Evolutionary conservation across 2,113 vertebrate species (phyloP), one percentile per base, ranked within the genome.

Genomic region (Heterotis niloticus): DNA sequence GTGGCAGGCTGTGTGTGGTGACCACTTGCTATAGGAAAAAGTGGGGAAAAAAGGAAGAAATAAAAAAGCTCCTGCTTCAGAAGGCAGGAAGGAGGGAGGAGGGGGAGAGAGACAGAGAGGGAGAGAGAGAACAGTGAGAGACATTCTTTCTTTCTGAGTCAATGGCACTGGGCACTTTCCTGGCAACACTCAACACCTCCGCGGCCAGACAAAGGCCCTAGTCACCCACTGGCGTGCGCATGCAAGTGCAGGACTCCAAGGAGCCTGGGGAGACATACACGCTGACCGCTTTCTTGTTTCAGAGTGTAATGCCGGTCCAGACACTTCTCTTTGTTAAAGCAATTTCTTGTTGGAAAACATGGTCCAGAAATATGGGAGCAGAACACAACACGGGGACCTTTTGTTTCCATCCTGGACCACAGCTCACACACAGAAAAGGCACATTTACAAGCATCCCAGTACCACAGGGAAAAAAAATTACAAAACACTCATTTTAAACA

Each of bases 11-110:
- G 68, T 69, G 71, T 72, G 79, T 83, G 57, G 68, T 23, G 66
- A 79, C 81, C 75, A 59, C 64, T 82, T 29, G 77, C 70, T 82
- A 78, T 62, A 34, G 17, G 34, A 16, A 24, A 57, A 12, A 59
- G 12, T n/a, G n/a, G n/a, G n/a, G n/a, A n/a, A 57, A 66, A 57
- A 77, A 72, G 17, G 64, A 56, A 79, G 74, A 79, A 80, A 62
- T 83, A 57, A 76, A 59, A 85, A 34, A 52, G 79, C 34, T 78
- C 81, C 77, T 80, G 68, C 82, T 80, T 87, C 84, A 87, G 84
- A 83, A 86, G 75, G 76, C 78, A 81, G 75, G 84, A 83, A 73
- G 62, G 64, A 24, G 52, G 23, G 29, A 71, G 60, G 68, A 18
- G 54, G 20, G 44, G 28, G 12, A n/a, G 0, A 26, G 11, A 20